A percentile compares a stretch with the other conserved stretches of the same genome.
These are phyloP conservation scores for Cepphus grylle DNA, from an alignment of 2,113 vertebrate genomes.

Conservation along the genomic window DNA sequence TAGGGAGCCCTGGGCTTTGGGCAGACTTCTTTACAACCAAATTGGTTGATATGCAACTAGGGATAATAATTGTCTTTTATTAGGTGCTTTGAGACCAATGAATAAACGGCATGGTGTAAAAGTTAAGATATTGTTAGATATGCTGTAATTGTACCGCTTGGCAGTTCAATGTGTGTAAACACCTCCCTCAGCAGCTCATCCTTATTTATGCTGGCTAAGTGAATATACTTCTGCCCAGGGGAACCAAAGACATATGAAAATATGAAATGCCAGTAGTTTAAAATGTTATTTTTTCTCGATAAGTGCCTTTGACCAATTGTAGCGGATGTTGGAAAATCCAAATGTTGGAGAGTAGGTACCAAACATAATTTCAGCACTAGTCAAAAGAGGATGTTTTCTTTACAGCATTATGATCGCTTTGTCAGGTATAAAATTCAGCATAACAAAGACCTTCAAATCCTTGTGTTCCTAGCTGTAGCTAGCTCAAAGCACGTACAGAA, in stretches of 20 bases:
- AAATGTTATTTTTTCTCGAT: neutral
- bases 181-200: neutral
- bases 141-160: neutral
- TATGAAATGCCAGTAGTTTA: neutral
- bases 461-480: neutral
- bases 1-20: neutral
- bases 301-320: neutral
- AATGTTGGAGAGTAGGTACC: neutral
- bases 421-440: neutral
- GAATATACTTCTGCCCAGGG: neutral
- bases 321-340: neutral
- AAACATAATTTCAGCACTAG: accelerated
- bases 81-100: neutral
- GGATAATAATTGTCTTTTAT: neutral
- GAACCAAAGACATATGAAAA: neutral
- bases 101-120: neutral
- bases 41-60: neutral
- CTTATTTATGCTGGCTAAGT: neutral
- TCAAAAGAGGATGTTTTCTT: neutral
- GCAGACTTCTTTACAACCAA: neutral
- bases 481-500: neutral
- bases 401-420: neutral
- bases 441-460: neutral
- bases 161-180: neutral
- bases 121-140: neutral